Base-by-base conservation (phyloP, 2,888 invertebrate species). In the Phyllotreta striolata region DNA sequence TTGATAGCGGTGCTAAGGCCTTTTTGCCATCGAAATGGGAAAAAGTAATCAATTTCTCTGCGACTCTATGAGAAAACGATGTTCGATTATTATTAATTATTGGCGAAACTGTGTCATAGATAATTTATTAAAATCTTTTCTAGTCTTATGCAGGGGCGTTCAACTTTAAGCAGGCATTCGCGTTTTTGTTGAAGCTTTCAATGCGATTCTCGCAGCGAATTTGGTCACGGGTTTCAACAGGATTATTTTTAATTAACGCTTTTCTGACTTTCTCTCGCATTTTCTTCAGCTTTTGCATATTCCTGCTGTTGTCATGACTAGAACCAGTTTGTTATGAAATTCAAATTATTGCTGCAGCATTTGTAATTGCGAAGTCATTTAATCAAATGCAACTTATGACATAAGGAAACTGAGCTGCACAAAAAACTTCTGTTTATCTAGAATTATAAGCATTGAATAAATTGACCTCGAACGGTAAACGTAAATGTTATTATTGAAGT, bases 1-100 rank as follows among this genome's bases (percentile, higher is more conserved):
- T 46, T 10, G 7, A 34, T 54, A 40, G 46, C 39, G 38, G 56
- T 41, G 34, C 14, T 37, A 46, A 40, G 7, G 37, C 55, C n/a
- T 47, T 55, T 49, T 55, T 39, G 13, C 44, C 12, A 1, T 35
- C 39, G 39, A 6, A 47, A 3, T 7, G 40, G 63, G 59, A 63
- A 66, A 63, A 55, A 51, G 66, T 64, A 64, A 66, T 67, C 63
- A 67, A 67, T 67, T 67, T 60, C 57, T 35, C 60, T 60, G 51
- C 46, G 34, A 44, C 13, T 38, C 6, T 13, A n/a, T 40, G 13
- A 58, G 38, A 37, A 58, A 61, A 60, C 57, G 54, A 61, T 34
- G 47, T 56, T 47, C 57, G 44, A 54, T 67, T 59, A 67, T 67
- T 60, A 65, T 24, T 24, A 24, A 24, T 24, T 24, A 24, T 24